Conservation (phyloP, 64 coral and sea anemone species). For the Cladopsammia gracilis region DNA sequence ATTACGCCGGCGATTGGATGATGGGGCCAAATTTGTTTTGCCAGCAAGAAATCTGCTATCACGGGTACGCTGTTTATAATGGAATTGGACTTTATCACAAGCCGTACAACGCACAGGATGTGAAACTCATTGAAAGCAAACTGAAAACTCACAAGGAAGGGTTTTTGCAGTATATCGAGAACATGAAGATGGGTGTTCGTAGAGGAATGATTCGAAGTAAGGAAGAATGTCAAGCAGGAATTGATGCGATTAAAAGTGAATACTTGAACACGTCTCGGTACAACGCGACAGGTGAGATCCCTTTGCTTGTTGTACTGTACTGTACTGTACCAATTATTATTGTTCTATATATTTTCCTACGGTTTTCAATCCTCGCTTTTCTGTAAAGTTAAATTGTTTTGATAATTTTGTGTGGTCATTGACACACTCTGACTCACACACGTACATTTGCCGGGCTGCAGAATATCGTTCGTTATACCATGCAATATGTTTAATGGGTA, state of each 20-base stretch:
- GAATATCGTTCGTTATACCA: no score
- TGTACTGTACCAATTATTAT: no score
- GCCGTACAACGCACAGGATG: conserved; percentile 37
- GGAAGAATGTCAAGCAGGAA: conserved; percentile 27
- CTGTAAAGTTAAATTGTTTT: no score
- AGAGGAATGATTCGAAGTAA: conserved; percentile 37
- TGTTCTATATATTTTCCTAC: no score
- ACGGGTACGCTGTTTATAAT: background rate
- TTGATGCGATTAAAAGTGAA: background rate
- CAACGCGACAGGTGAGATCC: conserved; percentile 20
- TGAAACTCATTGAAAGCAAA: conserved; percentile 45
- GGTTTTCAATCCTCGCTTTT: no score
- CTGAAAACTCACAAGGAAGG: conserved; percentile 41
- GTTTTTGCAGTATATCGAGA: conserved; percentile 42
- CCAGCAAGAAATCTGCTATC: conserved; percentile 21
- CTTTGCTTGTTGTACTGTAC: no score
- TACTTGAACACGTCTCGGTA: conserved; percentile 2
- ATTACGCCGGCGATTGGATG: conserved; percentile 54
- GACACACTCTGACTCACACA: no score
- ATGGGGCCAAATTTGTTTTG: conserved; percentile 58
- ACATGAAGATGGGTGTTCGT: conserved; percentile 48
- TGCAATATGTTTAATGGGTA: no score
- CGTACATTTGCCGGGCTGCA: no score
- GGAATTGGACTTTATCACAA: conserved; percentile 33
- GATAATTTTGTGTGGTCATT: no score